Conservation (phyloP, 2,113 vertebrate genomes). For the Pachypanchax playfairii region DNA sequence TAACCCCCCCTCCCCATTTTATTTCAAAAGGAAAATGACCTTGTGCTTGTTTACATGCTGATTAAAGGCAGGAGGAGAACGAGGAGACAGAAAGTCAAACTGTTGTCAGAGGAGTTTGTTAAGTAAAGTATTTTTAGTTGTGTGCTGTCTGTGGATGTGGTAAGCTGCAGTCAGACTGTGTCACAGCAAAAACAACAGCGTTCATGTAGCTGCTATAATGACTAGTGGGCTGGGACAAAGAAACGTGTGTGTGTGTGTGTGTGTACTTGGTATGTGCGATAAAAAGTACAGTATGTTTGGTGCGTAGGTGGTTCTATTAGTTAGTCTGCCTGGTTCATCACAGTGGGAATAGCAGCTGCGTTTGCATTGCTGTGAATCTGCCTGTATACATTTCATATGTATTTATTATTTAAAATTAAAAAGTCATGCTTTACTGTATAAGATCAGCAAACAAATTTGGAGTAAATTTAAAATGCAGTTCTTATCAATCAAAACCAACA, state of each 20-base stretch:
- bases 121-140: slow-evolving; percentile 61
- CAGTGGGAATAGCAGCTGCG: slow-evolving; percentile 61
- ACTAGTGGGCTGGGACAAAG: slow-evolving; percentile 61
- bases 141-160: slow-evolving; percentile 46
- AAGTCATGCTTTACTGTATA: no score
- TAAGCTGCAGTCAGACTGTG: slow-evolving; percentile 48
- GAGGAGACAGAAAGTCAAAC: slow-evolving; percentile 71
- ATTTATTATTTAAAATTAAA: no score
- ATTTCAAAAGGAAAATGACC: slow-evolving; percentile 78
- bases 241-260: slow-evolving; percentile 15
- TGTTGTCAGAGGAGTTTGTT: slow-evolving; percentile 73
- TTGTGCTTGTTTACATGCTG: slow-evolving; percentile 80
- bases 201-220: slow-evolving; percentile 60
- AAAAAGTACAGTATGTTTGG: slow-evolving; percentile 63
- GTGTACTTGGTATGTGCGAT: slow-evolving; percentile 47
- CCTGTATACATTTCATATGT: no score
- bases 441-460: no score
- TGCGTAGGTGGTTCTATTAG: slow-evolving; percentile 72
- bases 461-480: no score
- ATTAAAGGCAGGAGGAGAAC: slow-evolving; percentile 72
- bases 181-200: slow-evolving; percentile 51
- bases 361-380: slow-evolving; percentile 55
- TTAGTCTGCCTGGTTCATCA: slow-evolving; percentile 71
- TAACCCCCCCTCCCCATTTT: slow-evolving; percentile 72
- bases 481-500: no score